Percentiles rank a stretch among this genome's conserved stretches.
Conservation (phyloP, 1,140 invertebrate species). For the Rhopalosiphum maidis region DNA sequence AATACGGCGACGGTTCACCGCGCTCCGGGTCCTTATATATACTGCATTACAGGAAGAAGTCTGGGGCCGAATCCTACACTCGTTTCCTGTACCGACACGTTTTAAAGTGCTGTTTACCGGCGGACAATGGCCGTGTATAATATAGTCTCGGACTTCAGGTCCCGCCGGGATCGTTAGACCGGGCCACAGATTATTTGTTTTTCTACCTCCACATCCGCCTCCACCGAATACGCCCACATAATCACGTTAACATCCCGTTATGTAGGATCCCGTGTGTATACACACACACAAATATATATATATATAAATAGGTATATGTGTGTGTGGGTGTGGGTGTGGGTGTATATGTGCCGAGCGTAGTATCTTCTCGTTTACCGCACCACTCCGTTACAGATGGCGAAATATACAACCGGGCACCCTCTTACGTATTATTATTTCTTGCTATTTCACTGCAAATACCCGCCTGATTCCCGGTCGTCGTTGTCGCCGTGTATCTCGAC, state of each 20-base stretch:
- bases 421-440: constrained; percentile 6
- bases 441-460: neutral
- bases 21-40: neutral
- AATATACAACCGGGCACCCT: constrained; percentile 19
- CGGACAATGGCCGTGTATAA: constrained; percentile 43
- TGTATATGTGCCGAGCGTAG: neutral
- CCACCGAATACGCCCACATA: constrained; percentile 42
- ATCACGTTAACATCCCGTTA: constrained; percentile 56
- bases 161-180: constrained; percentile 55
- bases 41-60: neutral
- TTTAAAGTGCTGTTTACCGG: constrained; percentile 55
- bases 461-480: neutral
- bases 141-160: constrained; percentile 32
- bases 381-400: neutral
- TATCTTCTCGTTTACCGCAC: constrained; percentile 46
- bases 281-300: too few species aligned
- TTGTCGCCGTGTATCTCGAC: too few species aligned
- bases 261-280: neutral
- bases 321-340: too few species aligned
- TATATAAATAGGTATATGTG: too few species aligned
- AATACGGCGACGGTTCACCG: neutral
- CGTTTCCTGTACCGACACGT: constrained; percentile 25
- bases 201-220: neutral
- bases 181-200: constrained; percentile 51
- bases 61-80: neutral